These are phyloP conservation scores for Metalampra italica DNA, from an alignment of 2,888 invertebrate species.

Conservation along the genomic window DNA sequence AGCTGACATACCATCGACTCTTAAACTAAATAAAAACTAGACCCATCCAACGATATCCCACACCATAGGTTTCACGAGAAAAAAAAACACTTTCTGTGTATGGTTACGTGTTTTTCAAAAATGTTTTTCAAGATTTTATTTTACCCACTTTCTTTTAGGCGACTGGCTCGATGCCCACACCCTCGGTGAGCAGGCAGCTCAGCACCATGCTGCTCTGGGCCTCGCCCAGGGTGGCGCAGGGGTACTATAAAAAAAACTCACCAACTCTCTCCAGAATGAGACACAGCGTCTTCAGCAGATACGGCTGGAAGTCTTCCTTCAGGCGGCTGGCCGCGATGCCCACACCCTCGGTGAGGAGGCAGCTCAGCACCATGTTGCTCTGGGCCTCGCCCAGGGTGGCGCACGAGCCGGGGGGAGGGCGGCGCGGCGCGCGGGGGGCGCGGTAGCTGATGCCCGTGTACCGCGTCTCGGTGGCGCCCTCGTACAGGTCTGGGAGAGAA, in stretches of 20 bases:
- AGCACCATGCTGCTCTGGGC: constrained; percentile 82
- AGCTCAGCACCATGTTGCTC: constrained; percentile 81
- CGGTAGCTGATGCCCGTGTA: constrained; percentile 61
- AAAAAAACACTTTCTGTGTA: too few species aligned
- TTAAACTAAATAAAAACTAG: too few species aligned
- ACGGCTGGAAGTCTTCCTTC: constrained; percentile 73
- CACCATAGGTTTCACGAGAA: too few species aligned
- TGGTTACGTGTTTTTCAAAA: too few species aligned
- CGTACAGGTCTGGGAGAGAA: constrained; percentile 48
- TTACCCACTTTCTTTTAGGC: too few species aligned
- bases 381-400: constrained; percentile 66
- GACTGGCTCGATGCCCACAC: constrained; percentile 80
- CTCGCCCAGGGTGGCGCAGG: constrained; percentile 43
- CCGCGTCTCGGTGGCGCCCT: constrained; percentile 57
- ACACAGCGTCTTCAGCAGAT: constrained; percentile 82
- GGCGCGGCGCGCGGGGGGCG: constrained; percentile 15
- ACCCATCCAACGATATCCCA: too few species aligned
- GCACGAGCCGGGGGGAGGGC: constrained; percentile 25
- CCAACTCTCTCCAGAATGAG: constrained; percentile 85
- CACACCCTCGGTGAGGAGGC: constrained; percentile 84
- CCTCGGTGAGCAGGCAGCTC: constrained; percentile 83
- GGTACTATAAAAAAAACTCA: too few species aligned
- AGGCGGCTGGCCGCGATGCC: constrained; percentile 80
- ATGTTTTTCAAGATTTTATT: too few species aligned
- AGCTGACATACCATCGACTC: too few species aligned